phyloP scores from a whole-genome alignment of 2,888 invertebrate genomes.

The Blomia tropicalis region DNA sequence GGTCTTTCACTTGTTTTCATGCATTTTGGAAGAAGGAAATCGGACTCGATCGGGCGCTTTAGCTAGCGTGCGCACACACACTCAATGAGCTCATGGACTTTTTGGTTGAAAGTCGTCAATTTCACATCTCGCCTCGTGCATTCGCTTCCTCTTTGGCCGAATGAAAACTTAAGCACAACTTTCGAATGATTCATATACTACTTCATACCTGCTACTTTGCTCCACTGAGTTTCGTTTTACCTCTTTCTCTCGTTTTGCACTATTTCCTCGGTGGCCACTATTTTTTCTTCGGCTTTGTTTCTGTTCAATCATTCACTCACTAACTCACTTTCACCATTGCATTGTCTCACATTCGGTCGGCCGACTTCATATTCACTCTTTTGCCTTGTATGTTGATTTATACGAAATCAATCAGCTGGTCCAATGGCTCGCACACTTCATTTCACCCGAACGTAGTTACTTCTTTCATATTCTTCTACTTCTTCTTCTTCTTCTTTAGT shows the following conservation, averaged over 20 bases:
- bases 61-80: too few relatives aligned
- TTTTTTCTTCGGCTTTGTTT: background rate
- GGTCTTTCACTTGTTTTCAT: conserved; percentile 7
- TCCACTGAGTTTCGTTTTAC: too few relatives aligned
- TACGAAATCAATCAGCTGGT: conserved; percentile 6
- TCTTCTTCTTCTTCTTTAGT: background rate
- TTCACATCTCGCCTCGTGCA: background rate
- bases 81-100: background rate
- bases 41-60: background rate
- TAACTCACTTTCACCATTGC: background rate
- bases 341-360: conserved; percentile 12
- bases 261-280: background rate
- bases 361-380: too few relatives aligned
- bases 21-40: background rate
- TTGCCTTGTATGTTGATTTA: conserved; percentile 8
- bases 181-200: background rate
- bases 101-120: background rate
- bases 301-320: background rate
- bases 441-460: background rate
- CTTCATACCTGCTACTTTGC: background rate
- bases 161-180: too few relatives aligned
- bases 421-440: conserved; percentile 3
- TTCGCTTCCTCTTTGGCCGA: conserved; percentile 14
- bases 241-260: conserved; percentile 3
- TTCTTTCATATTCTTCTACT: background rate